A percentile compares a stretch with the other conserved stretches of the same genome.
phyloP scores from a whole-genome alignment of 2,113 vertebrate genomes.

The Laterallus jamaicensis region DNA sequence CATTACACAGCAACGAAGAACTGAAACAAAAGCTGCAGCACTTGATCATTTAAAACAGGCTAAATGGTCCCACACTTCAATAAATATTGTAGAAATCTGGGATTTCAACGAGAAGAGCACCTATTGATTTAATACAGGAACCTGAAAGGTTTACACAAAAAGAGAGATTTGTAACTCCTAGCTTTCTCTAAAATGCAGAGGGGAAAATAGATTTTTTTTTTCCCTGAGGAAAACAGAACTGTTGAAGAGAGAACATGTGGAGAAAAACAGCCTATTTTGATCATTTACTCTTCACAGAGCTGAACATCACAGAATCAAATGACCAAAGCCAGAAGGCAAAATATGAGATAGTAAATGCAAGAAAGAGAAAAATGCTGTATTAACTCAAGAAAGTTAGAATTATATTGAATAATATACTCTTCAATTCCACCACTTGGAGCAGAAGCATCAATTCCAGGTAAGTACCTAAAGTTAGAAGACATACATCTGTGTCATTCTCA shows the following conservation, averaged over 20 bases:
- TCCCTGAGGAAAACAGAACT: neutral
- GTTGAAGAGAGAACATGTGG: neutral
- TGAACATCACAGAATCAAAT: neutral
- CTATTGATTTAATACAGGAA: neutral
- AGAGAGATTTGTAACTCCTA: neutral
- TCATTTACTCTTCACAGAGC: neutral
- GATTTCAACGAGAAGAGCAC: slow-evolving; percentile 10
- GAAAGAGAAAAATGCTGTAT: neutral
- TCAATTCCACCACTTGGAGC: neutral
- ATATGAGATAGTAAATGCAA: neutral
- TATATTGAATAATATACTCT: neutral
- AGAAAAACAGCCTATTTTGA: neutral
- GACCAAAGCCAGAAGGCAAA: neutral
- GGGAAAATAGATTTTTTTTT: neutral
- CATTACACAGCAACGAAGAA: neutral
- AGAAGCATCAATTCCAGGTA: neutral
- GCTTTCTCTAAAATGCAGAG: neutral
- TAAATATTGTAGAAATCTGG: neutral
- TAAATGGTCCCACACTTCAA: neutral
- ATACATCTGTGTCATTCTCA: neutral
- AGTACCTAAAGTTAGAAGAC: neutral
- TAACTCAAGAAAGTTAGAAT: neutral
- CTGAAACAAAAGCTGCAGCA: neutral
- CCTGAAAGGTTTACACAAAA: neutral
- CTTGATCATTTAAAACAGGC: neutral